Conservation (phyloP, 2,113 vertebrate species). For the Zosterops hypoxanthus region DNA sequence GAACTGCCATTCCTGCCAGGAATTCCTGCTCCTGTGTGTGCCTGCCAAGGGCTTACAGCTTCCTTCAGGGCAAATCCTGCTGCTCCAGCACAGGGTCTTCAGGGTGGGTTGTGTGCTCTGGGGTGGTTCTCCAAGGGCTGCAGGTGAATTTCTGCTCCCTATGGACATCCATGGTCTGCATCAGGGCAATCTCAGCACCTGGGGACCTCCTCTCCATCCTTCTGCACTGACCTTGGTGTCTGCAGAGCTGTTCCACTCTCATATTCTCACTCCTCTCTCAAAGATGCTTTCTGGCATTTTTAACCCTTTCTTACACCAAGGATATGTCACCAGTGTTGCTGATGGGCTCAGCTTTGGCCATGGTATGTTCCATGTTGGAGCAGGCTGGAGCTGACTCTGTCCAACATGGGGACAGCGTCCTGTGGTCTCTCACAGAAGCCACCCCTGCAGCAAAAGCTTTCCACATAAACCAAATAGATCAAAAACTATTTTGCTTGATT, state of each 20-base stretch:
- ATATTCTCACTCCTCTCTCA: neutral
- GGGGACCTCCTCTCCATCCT: neutral
- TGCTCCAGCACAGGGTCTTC: neutral
- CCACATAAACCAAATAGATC: neutral
- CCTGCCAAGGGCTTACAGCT: neutral
- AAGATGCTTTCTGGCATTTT: neutral
- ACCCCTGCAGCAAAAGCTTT: neutral
- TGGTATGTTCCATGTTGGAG: accelerated
- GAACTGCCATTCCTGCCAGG: neutral
- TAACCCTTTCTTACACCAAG: neutral
- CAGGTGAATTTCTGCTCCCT: neutral
- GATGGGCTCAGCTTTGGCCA: neutral
- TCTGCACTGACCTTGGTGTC: neutral
- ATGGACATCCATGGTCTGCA: neutral
- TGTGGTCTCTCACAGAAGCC: neutral
- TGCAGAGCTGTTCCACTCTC: neutral
- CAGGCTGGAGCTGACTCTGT: neutral
- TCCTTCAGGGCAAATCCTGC: neutral
- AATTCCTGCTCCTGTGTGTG: neutral
- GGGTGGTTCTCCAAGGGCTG: neutral
- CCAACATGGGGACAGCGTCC: neutral
- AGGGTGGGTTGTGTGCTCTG: neutral
- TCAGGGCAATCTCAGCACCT: neutral
- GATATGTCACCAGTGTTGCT: neutral
- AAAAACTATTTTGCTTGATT: neutral